These are phyloP conservation scores for Troglohyphantes excavatus DNA, from an alignment of 2,888 invertebrate species.

Conservation along the genomic window DNA sequence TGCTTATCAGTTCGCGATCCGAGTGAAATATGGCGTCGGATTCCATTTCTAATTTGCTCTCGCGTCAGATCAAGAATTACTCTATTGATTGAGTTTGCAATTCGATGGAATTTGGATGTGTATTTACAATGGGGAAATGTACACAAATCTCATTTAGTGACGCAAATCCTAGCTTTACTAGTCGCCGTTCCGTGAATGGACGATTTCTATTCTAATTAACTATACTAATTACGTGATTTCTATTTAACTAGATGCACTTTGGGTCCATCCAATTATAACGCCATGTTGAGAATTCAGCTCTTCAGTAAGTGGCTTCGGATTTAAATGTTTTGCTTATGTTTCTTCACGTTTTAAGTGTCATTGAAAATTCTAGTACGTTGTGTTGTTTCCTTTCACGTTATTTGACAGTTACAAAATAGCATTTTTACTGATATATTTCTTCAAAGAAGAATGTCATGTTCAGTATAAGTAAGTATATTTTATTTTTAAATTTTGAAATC, in stretches of 20 bases:
- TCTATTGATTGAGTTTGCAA: slow-evolving; percentile 21
- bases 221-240: slow-evolving; percentile 57
- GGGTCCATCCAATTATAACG: slow-evolving; percentile 18
- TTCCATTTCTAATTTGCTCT: not conserved
- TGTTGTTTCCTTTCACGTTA: no score
- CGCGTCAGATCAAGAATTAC: not conserved
- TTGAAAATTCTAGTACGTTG: no score
- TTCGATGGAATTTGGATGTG: not conserved
- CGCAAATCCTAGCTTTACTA: not conserved
- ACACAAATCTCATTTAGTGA: not conserved
- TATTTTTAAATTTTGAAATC: no score
- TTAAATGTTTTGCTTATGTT: no score
- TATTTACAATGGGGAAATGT: slow-evolving; percentile 4
- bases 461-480: no score
- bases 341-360: no score
- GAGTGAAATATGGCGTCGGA: slow-evolving; percentile 13
- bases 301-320: no score
- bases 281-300: no score
- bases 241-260: slow-evolving; percentile 28
- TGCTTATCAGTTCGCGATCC: not conserved
- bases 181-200: slow-evolving; percentile 37
- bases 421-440: no score
- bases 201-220: slow-evolving; percentile 51
- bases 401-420: no score
- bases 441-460: no score